Conservation (phyloP, 2,888 invertebrate species). For the Pseudanteris insignis region DNA sequence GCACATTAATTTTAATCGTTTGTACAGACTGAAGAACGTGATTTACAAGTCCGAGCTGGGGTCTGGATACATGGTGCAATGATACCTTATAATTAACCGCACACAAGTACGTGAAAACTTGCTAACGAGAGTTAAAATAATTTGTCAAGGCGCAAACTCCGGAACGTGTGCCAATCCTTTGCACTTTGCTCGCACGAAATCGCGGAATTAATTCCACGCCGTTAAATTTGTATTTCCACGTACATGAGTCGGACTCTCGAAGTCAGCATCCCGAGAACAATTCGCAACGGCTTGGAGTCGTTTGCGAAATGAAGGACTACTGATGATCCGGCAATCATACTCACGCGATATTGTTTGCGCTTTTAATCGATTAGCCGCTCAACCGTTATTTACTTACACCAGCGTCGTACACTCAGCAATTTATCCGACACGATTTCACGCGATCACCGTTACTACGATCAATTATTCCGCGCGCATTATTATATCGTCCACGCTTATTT, state of each 20-base stretch:
- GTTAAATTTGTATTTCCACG: constrained; percentile 17
- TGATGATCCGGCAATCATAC: constrained; percentile 6
- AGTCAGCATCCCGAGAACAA: neutral
- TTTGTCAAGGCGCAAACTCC: neutral
- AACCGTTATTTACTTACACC: constrained; percentile 18
- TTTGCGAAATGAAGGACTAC: constrained; percentile 1
- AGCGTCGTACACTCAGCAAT: constrained; percentile 4
- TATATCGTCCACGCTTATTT: constrained; percentile 6
- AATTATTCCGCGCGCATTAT: constrained; percentile 11
- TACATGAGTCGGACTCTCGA: constrained; percentile 1
- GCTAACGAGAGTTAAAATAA: constrained; percentile 22
- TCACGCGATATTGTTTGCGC: constrained; percentile 20
- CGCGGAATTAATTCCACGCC: constrained; percentile 8
- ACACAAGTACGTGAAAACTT: no score
- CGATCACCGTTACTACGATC: constrained; percentile 17
- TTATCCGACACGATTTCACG: constrained; percentile 18
- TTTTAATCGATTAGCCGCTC: constrained; percentile 17
- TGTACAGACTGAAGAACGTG: no score
- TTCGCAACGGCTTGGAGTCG: neutral
- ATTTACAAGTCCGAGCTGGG: no score
- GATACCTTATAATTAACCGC: no score
- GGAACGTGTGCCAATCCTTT: neutral
- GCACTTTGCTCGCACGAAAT: constrained; percentile 2
- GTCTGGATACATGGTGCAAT: no score
- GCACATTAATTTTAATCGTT: no score